Percentiles rank a stretch among this genome's conserved stretches.
These are phyloP conservation scores for Heteropelma amictum DNA, from an alignment of 2,888 invertebrate genomes.

Conservation along the genomic window DNA sequence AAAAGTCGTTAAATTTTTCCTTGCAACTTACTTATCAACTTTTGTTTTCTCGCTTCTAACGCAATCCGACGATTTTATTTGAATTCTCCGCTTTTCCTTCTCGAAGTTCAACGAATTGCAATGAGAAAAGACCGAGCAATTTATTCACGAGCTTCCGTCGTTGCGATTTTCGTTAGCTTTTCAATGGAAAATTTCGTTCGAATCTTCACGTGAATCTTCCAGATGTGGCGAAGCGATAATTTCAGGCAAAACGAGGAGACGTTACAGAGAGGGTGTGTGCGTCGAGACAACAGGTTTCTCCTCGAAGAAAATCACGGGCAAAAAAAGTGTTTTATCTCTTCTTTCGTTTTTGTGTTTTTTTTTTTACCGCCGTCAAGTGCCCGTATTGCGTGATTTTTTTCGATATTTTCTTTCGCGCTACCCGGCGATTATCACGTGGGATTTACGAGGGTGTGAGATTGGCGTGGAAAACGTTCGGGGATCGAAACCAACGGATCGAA, in stretches of 20 bases:
- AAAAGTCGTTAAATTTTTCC: not conserved
- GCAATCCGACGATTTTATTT: not conserved
- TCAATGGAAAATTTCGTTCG: not conserved
- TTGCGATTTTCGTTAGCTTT: not conserved
- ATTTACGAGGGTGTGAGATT: too few species aligned
- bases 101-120: not conserved
- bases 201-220: conserved; percentile 29
- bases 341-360: not conserved
- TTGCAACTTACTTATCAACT: not conserved
- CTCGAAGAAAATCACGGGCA: conserved; percentile 1
- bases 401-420: not conserved
- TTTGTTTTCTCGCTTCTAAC: not conserved
- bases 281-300: conserved; percentile 38
- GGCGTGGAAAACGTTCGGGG: too few species aligned
- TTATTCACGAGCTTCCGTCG: not conserved
- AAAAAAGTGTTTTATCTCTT: not conserved
- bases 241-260: not conserved
- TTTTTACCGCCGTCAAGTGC: too few species aligned
- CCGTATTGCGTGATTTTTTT: not conserved
- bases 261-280: not conserved
- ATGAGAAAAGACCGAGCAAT: not conserved
- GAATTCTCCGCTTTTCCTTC: not conserved
- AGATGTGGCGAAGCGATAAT: conserved; percentile 7
- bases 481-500: not conserved
- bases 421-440: not conserved